A percentile compares a stretch with the other conserved stretches of the same genome.
These are phyloP conservation scores for Nipponia nippon DNA, from an alignment of 2,113 vertebrate species.

Conservation along the genomic window DNA sequence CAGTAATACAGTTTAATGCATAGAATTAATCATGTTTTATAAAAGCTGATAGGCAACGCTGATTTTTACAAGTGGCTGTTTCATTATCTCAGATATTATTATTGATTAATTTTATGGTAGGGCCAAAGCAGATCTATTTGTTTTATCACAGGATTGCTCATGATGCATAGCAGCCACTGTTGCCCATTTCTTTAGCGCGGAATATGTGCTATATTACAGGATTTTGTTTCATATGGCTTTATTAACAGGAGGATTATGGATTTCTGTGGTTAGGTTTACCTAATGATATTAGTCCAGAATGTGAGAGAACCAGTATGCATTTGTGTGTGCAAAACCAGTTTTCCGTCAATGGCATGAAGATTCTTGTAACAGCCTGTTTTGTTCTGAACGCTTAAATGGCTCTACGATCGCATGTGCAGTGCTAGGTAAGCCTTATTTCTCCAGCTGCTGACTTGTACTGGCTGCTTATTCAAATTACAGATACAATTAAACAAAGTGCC, in stretches of 20 bases:
- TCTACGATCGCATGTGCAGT: background rate
- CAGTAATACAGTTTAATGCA: background rate
- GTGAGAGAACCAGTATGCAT: background rate
- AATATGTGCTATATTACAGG: background rate
- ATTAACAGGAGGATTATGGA: background rate
- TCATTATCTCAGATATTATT: constrained; percentile 17
- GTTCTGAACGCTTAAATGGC: background rate
- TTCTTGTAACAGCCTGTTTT: background rate
- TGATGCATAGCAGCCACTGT: background rate
- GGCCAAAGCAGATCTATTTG: background rate
- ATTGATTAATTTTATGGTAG: constrained; percentile 11
- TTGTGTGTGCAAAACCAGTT: background rate
- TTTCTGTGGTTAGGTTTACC: background rate
- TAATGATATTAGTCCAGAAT: background rate
- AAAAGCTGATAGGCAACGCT: background rate
- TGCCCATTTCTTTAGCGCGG: background rate
- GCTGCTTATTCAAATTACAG: background rate
- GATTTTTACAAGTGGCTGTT: constrained; percentile 11
- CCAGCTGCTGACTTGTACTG: background rate
- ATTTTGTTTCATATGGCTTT: background rate
- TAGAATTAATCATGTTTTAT: background rate
- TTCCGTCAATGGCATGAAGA: background rate
- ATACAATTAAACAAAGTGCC: background rate
- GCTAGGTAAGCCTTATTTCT: background rate
- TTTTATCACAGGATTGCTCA: background rate